phyloP scores from a whole-genome alignment of 2,797 vertebrate species.

The Rhinatrema bivittatum region DNA sequence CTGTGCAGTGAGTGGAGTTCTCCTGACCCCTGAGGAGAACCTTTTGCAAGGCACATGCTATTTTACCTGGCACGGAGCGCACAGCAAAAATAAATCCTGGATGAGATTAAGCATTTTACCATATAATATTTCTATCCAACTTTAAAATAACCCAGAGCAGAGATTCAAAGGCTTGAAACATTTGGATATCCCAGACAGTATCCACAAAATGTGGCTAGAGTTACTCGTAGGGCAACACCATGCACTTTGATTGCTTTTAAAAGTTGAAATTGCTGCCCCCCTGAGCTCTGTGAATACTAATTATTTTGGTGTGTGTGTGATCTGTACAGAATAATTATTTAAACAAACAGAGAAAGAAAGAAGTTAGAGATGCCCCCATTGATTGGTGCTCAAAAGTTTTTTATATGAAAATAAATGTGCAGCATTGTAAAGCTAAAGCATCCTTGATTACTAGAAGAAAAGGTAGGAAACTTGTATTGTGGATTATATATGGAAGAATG shows the following conservation, averaged over 20 bases:
- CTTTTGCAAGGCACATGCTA: constrained; percentile 19
- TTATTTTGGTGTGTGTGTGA: constrained; percentile 35
- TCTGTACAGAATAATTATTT: constrained; percentile 29
- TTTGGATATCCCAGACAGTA: constrained; percentile 42
- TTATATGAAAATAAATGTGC: too few species aligned
- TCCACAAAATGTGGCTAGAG: constrained; percentile 28
- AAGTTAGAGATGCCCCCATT: too few species aligned
- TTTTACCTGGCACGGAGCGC: constrained; percentile 22
- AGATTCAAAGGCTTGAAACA: constrained; percentile 21
- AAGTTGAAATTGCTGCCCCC: constrained; percentile 44
- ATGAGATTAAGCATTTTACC: constrained; percentile 38
- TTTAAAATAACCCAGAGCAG: constrained; percentile 34
- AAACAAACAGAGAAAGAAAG: constrained; percentile 27
- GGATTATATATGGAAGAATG: too few species aligned
- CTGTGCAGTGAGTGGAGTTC: constrained; percentile 9
- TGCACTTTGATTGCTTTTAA: constrained; percentile 42
- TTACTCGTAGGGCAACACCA: constrained; percentile 35
- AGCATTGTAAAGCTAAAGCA: too few species aligned
- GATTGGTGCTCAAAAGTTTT: too few species aligned
- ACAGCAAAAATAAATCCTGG: constrained; percentile 45
- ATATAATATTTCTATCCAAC: constrained; percentile 22
- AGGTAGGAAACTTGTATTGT: too few species aligned
- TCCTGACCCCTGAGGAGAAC: constrained; percentile 23
- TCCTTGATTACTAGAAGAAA: too few species aligned
- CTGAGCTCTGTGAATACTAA: constrained; percentile 47